Conservation (phyloP, 2,113 vertebrate genomes). For the Xyliphius kryptos region DNA sequence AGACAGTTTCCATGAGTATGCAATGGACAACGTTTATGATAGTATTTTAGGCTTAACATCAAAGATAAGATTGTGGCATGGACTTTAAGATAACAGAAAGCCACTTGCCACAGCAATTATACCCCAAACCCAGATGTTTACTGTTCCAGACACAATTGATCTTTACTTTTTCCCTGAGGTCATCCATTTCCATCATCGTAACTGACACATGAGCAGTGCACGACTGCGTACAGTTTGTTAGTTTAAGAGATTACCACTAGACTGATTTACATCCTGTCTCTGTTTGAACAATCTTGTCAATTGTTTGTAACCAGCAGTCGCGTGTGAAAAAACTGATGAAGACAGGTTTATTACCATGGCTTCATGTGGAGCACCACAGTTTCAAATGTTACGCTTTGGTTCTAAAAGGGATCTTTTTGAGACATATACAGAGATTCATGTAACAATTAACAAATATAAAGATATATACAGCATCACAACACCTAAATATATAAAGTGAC, state of each 20-base stretch:
- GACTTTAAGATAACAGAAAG: slow-evolving; percentile 39
- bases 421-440: no score
- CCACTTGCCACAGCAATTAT: slow-evolving; percentile 30
- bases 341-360: background rate
- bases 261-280: slow-evolving; percentile 8
- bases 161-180: slow-evolving; percentile 25
- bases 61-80: slow-evolving; percentile 35
- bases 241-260: slow-evolving; percentile 29
- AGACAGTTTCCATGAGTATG: slow-evolving; percentile 24
- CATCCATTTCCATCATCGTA: slow-evolving; percentile 29
- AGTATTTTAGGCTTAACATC: slow-evolving; percentile 25
- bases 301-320: background rate
- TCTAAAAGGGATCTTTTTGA: no score
- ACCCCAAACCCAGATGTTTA: slow-evolving; percentile 35
- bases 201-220: slow-evolving; percentile 14
- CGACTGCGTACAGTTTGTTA: slow-evolving; percentile 38
- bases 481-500: no score
- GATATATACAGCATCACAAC: no score
- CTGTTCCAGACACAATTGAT: slow-evolving; percentile 45
- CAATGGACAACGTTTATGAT: slow-evolving; percentile 29
- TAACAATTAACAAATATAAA: no score
- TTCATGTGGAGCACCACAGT: background rate
- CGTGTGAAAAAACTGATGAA: background rate
- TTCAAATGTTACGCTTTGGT: background rate
- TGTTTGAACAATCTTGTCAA: slow-evolving; percentile 25